Evolutionary conservation across 2,888 invertebrate genomes (phyloP), one percentile per base, ranked within the genome.

Genomic region (Lomographa bimaculata): DNA sequence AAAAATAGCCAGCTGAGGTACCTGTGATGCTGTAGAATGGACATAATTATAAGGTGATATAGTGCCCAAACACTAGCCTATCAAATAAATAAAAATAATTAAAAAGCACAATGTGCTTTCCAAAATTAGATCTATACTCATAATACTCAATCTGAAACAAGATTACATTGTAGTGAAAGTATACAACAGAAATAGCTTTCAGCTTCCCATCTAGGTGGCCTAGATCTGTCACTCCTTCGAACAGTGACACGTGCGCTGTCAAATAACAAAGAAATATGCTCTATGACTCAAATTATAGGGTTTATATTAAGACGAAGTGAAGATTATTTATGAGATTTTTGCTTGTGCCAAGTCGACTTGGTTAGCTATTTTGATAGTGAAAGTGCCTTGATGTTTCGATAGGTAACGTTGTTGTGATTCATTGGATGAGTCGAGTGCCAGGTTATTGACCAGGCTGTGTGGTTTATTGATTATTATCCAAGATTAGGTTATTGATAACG

Each of bases 311-410:
- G 2, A 5, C n/a, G n/a, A n/a, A 14, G 28, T 7, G 6, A 16
- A 18, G n/a, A 17, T 24, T 19, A 11, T 34, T 21, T 9, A 8
- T 32, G 7, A 35, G 30, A 39, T 40, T 35, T 46, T 38, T 7
- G 32, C 50, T 33, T 32, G 42, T 44, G 54, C 54, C 54, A 54
- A 54, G 43, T 41, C 26, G 27, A 27, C 25, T 9, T 12, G 14
- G n/a, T 1, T n/a, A 17, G 23, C 27, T 50, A 48, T 46, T 48
- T 35, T 41, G 40, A 50, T 48, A 54, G 49, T 50, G 50, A 52
- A 54, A 54, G 54, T 43, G 16, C 42, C 21, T 23, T 20, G 28
- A 23, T 45, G 43, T 34, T 46, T 53, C 41, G 45, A 44, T n/a
- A n/a, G 38, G 42, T 42, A 38, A 20, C 5, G 26, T 33, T 7